Evolutionary conservation across 1,140 invertebrate genomes (phyloP), one percentile per base, ranked within the genome.

Genomic region (Diorhabda carinulata): DNA sequence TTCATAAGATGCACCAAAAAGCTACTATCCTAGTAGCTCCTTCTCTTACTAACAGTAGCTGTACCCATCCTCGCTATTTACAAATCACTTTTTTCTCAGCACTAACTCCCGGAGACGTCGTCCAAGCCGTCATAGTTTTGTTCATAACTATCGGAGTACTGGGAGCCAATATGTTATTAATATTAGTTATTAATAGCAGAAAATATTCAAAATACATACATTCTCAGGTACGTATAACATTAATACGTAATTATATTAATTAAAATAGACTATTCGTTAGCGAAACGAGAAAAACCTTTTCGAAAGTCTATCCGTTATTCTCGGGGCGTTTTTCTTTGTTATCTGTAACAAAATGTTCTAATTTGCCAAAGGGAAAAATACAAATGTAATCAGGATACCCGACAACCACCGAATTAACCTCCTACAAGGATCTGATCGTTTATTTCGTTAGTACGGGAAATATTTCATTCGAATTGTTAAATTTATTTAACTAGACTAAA

Each of bases 141-240:
- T 77, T 88, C 2, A 81, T 93, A 43, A 92, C 91, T 42, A 84
- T 91, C 76, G 90, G 90, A 8, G 92, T 93, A 66, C 86, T 93
- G 10, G 86, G 87, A 6, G 90, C 90, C 25, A 94, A 94, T 81
- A 82, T 91, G 8, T 81, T 93, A 60, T 86, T 93, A n/a, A 92
- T 94, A 70, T 89, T 91, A 71, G 91, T 94, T 10, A 87, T 94
- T 74, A 94, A 93, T 80, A 92, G 89, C 79, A 84, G 90, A 41
- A 84, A 90, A 66, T 94, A 93, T 79, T 88, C 89, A 70, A 92
- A 91, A 78, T 93, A 92, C 78, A 93, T 94, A 72, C 91, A 92
- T 79, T 89, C 91, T 75, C 92, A 93, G 90, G 91, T 93, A 81
- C 81, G 73, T 66, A 65, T 57, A 9, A 45, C 25, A 25, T 25